Evolutionary conservation across 2,113 vertebrate species (phyloP).

Genomic region (Noturus placidus): DNA sequence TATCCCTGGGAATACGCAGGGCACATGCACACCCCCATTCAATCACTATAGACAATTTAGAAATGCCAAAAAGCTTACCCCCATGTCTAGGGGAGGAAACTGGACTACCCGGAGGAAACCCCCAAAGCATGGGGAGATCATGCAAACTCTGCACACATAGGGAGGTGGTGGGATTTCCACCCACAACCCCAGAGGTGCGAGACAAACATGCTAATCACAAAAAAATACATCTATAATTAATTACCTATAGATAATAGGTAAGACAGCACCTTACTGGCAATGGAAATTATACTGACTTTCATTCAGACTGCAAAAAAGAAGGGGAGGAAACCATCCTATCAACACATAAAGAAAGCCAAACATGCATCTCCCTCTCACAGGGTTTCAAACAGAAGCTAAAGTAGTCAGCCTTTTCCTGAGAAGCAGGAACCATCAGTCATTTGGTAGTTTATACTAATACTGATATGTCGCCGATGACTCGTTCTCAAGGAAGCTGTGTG

Average conservation of each 20-base stretch:
- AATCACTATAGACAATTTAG: too few relatives aligned
- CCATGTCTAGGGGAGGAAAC: too few relatives aligned
- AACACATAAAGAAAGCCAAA: constrained; percentile 15
- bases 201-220: too few relatives aligned
- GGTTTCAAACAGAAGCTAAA: constrained; percentile 18
- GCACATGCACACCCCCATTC: too few relatives aligned
- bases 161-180: too few relatives aligned
- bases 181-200: too few relatives aligned
- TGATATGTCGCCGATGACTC: constrained; percentile 53
- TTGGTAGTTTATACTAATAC: constrained; percentile 40
- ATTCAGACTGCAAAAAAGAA: constrained; percentile 19
- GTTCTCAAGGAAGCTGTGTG: constrained; percentile 50
- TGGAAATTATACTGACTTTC: neutral
- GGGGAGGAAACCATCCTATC: neutral
- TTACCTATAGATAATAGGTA: neutral
- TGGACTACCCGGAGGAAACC: too few relatives aligned
- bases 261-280: neutral
- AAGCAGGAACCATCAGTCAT: constrained; percentile 51
- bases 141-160: too few relatives aligned
- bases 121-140: too few relatives aligned
- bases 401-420: constrained; percentile 43
- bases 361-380: neutral
- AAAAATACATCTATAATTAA: neutral
- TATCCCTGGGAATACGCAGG: too few relatives aligned
- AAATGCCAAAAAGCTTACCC: too few relatives aligned